Evolutionary conservation across 2,113 vertebrate species (phyloP).

Genomic region (Anthoscopus minutus): DNA sequence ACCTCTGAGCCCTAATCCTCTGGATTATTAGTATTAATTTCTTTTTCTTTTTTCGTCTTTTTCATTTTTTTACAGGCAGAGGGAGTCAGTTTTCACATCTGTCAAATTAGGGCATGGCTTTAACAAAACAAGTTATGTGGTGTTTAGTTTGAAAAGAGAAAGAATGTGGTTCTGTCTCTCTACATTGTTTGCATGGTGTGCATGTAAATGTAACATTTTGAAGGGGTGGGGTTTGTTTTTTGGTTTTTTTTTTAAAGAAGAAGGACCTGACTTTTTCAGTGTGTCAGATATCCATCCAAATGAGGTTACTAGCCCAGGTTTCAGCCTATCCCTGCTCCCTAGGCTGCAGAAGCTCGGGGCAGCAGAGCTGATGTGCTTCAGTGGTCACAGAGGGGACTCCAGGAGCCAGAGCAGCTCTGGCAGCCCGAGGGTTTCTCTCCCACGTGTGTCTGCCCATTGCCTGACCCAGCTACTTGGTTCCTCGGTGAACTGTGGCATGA

Average conservation of each 20-base stretch:
- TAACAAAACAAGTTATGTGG: slow-evolving; percentile 5
- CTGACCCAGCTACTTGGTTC: slow-evolving; percentile 48
- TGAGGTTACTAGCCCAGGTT: background rate
- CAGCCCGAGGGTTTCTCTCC: slow-evolving; percentile 37
- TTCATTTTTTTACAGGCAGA: background rate
- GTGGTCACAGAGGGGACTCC: slow-evolving; percentile 47
- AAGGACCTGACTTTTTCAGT: background rate
- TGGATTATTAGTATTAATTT: slow-evolving; percentile 55
- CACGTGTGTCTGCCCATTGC: background rate
- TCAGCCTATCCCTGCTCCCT: background rate
- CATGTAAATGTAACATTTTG: background rate
- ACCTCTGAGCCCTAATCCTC: slow-evolving; percentile 41
- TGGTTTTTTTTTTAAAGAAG: background rate
- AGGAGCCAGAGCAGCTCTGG: background rate
- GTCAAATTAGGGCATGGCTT: slow-evolving; percentile 28
- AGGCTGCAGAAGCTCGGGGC: background rate
- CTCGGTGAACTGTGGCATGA: slow-evolving; percentile 17
- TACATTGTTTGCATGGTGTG: background rate
- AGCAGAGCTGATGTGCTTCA: slow-evolving; percentile 14
- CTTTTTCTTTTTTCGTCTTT: slow-evolving; percentile 28
- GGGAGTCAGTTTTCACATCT: slow-evolving; percentile 36
- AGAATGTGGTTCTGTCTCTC: background rate
- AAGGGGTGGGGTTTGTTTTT: background rate
- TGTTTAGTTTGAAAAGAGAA: background rate
- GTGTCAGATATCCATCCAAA: background rate